phyloP scores from a whole-genome alignment of 2,797 vertebrate species.

The Lepus oiostolus region DNA sequence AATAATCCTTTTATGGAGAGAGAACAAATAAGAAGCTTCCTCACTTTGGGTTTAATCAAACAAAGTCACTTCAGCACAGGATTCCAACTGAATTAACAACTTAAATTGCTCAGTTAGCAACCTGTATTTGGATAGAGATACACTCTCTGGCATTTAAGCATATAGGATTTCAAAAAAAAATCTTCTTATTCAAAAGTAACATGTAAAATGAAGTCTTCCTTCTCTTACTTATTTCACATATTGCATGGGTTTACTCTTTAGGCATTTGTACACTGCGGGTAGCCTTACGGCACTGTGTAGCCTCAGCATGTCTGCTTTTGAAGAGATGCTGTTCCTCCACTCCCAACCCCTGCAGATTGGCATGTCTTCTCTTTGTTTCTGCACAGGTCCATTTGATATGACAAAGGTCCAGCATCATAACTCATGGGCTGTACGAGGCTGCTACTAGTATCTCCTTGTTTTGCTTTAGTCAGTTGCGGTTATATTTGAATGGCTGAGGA shows the following conservation, averaged over 20 bases:
- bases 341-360: background rate
- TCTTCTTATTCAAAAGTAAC: background rate
- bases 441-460: background rate
- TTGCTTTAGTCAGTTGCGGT: background rate
- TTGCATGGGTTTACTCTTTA: background rate
- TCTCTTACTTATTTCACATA: constrained; percentile 13
- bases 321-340: background rate
- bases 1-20: constrained; percentile 2
- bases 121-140: background rate
- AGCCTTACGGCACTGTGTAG: background rate
- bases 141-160: background rate
- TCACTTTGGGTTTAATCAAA: constrained; percentile 47
- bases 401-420: background rate
- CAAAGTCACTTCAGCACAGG: constrained; percentile 26
- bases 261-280: background rate
- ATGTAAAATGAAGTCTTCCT: constrained; percentile 30
- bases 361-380: background rate
- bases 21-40: constrained; percentile 35
- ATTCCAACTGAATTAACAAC: constrained; percentile 39
- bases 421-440: background rate
- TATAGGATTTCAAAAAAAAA: background rate
- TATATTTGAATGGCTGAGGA: background rate
- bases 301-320: background rate
- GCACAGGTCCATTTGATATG: background rate
- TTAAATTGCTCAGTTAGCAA: background rate